These are phyloP conservation scores for Madoqua kirkii DNA, from an alignment of 2,113 vertebrate species.

Conservation along the genomic window DNA sequence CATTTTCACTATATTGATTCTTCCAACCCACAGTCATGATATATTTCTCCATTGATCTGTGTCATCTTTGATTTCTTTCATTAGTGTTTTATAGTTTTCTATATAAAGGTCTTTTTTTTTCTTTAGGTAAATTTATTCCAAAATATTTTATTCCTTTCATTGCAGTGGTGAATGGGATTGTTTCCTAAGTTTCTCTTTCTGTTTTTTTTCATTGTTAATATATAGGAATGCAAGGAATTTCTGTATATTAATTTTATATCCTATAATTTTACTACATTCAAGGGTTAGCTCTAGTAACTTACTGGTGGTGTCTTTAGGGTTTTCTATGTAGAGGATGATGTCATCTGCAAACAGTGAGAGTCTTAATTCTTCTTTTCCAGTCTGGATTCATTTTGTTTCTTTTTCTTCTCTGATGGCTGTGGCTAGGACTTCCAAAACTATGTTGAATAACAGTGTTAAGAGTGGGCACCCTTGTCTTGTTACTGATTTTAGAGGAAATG, in stretches of 20 bases:
- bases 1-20: background rate
- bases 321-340: background rate
- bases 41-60: background rate
- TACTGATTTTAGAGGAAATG: background rate
- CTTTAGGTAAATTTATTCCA: background rate
- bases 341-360: background rate
- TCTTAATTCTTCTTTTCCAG: background rate
- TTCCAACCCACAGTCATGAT: background rate
- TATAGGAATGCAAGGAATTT: background rate
- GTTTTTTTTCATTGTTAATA: background rate
- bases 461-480: background rate
- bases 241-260: background rate
- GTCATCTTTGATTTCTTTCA: background rate
- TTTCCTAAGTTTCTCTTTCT: background rate
- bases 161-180: background rate
- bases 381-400: background rate
- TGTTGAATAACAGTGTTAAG: background rate
- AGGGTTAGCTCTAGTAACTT: background rate
- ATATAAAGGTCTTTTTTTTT: background rate
- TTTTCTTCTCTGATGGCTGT: background rate
- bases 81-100: background rate
- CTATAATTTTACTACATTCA: background rate
- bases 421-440: background rate
- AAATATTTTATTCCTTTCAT: background rate
- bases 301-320: background rate